phyloP scores from a whole-genome alignment of 2,888 invertebrate genomes.

The Allolobophora icterica region DNA sequence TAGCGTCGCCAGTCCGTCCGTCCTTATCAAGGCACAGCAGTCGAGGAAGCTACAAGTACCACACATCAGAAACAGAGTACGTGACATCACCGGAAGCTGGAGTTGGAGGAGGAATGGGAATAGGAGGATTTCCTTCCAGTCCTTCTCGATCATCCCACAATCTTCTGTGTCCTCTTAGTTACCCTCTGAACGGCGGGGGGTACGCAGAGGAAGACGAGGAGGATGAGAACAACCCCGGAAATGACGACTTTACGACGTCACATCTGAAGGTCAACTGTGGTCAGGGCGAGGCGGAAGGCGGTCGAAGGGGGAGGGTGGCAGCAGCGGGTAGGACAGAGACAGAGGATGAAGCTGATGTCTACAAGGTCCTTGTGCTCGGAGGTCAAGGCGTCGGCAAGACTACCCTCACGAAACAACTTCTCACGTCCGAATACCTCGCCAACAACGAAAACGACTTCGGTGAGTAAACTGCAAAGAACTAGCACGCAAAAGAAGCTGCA shows the following conservation, averaged over 20 bases:
- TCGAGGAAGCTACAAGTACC: constrained; percentile 9
- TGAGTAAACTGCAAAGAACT: constrained; percentile 45
- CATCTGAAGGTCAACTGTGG: background rate
- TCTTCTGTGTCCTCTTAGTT: constrained; percentile 26
- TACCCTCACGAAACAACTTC: constrained; percentile 75
- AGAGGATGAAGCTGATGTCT: background rate
- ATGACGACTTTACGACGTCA: background rate
- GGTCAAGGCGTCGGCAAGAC: constrained; percentile 76
- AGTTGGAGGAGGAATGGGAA: background rate
- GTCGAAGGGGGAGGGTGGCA: background rate
- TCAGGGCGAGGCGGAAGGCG: background rate
- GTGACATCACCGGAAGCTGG: background rate
- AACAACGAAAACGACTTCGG: constrained; percentile 76
- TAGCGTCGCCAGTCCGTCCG: background rate
- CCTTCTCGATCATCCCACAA: background rate
- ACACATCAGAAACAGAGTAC: background rate
- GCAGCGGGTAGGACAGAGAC: background rate
- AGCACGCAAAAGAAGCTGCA: too few species aligned
- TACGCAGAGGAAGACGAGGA: background rate
- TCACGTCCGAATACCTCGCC: constrained; percentile 76
- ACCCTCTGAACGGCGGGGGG: constrained; percentile 23
- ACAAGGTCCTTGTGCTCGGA: constrained; percentile 71
- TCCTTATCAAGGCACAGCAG: background rate
- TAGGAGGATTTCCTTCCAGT: background rate
- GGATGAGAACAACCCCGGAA: background rate